Conservation (phyloP, 2,113 vertebrate genomes). For the Lates calcarifer region DNA sequence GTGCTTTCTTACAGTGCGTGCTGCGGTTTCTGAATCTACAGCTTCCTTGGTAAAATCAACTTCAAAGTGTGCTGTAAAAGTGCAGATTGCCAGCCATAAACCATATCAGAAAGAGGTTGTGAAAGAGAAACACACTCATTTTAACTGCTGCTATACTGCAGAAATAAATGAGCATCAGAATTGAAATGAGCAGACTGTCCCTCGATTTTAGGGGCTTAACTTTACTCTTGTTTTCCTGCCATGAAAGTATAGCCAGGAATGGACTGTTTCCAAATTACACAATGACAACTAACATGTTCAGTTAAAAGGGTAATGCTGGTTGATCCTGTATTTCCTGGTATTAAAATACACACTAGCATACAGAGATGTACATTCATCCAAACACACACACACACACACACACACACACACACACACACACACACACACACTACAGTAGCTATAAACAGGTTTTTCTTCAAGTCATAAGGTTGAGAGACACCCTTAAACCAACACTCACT, state of each 20-base stretch:
- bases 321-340: slow-evolving; percentile 4
- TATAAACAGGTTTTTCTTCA: neutral
- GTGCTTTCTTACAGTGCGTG: neutral
- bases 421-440: neutral
- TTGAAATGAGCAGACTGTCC: neutral
- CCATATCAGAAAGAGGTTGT: slow-evolving; percentile 23
- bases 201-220: neutral
- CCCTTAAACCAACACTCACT: slow-evolving; percentile 13
- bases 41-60: slow-evolving; percentile 6
- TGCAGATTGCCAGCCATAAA: neutral
- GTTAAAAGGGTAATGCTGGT: too few relatives aligned
- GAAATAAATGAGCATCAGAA: neutral
- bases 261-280: neutral
- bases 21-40: slow-evolving; percentile 14
- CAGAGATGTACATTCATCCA: neutral
- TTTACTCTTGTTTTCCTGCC: neutral
- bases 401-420: neutral
- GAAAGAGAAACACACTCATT: slow-evolving; percentile 6
- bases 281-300: neutral
- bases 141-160: neutral
- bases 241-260: neutral
- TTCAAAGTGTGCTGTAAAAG: slow-evolving; percentile 29
- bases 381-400: neutral
- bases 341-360: neutral
- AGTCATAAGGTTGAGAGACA: neutral